These are phyloP conservation scores for Physella acuta DNA, from an alignment of 1,140 invertebrate species.

Conservation along the genomic window DNA sequence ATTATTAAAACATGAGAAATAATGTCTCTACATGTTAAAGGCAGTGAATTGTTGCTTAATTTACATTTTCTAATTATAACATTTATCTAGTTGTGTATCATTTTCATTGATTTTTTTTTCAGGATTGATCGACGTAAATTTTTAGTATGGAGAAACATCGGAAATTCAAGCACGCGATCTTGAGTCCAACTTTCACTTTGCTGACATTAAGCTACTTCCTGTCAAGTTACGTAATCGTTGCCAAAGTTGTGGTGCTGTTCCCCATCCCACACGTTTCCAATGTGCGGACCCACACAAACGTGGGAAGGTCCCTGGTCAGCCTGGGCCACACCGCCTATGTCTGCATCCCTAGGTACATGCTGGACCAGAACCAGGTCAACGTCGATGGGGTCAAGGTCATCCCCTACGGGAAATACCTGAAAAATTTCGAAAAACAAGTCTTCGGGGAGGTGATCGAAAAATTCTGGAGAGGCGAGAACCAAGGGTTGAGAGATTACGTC, in stretches of 20 bases:
- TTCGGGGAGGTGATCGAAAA: neutral
- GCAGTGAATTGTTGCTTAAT: too few species aligned
- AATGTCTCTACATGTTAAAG: too few species aligned
- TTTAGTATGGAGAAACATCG: too few species aligned
- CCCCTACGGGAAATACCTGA: slow-evolving; percentile 5
- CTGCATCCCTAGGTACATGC: neutral
- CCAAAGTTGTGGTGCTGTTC: slow-evolving; percentile 15
- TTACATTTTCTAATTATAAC: too few species aligned
- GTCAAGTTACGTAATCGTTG: neutral
- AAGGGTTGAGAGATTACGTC: neutral
- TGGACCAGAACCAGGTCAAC: neutral
- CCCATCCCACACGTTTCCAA: slow-evolving; percentile 2
- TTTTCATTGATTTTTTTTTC: too few species aligned
- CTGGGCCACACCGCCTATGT: neutral
- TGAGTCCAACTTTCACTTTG: too few species aligned
- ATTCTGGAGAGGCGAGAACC: neutral
- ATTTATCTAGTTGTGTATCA: too few species aligned
- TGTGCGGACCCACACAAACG: slow-evolving; percentile 14
- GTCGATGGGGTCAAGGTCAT: slow-evolving; percentile 9
- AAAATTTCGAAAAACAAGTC: neutral
- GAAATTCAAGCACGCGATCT: too few species aligned
- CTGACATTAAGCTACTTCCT: too few species aligned
- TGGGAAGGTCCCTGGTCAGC: neutral
- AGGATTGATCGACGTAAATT: too few species aligned
- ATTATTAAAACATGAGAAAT: too few species aligned